Evolutionary conservation across 1,140 invertebrate species (phyloP), one percentile per base, ranked within the genome.

Genomic region (Scaptomyza hsui): DNA sequence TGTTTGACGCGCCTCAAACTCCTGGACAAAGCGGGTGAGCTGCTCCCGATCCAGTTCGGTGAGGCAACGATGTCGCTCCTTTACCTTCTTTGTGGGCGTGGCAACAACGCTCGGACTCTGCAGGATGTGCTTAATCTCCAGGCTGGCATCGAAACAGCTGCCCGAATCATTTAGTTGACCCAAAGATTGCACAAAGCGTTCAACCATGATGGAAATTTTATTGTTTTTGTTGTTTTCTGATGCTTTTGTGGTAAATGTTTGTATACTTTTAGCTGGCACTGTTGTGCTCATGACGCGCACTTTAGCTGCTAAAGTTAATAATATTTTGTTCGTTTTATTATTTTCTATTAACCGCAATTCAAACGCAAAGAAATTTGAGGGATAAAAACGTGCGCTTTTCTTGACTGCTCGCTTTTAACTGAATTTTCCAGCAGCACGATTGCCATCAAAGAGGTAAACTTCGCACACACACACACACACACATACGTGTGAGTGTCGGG

Each of bases 111-210:
- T 48, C 1, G 70, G 68, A 26, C 59, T 64, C 16, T 78, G 78
- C 19, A 75, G 65, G 2, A 91, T 89, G 7, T 77, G 52, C 47
- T 91, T 91, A 47, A 91, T 75, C 60, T 91, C 90, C 29, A 91
- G 89, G 73, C 90, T 91, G 64, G 85, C 76, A 48, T 91, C 90
- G 39, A 91, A 91, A 61, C 72, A 91, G 69, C 72, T 82, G 44
- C 82, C 77, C 1, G 90, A 91, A 42, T 91, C 90, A 35, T 91
- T 91, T 0, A 91, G 69, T 12, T 90, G 81, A 4, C 80, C 77
- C 35, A 91, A 56, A 1, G 90, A 86, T 57, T 91, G 75, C 13
- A 90, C 83, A 29, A 91, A 91, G 24, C 80, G 76, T 37, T 90
- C 86, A 21, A 89, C 86, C 86, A 89, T 89, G 52, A 49, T 83